Evolutionary conservation across 2,113 vertebrate species (phyloP).

Genomic region (Piprites chloris): DNA sequence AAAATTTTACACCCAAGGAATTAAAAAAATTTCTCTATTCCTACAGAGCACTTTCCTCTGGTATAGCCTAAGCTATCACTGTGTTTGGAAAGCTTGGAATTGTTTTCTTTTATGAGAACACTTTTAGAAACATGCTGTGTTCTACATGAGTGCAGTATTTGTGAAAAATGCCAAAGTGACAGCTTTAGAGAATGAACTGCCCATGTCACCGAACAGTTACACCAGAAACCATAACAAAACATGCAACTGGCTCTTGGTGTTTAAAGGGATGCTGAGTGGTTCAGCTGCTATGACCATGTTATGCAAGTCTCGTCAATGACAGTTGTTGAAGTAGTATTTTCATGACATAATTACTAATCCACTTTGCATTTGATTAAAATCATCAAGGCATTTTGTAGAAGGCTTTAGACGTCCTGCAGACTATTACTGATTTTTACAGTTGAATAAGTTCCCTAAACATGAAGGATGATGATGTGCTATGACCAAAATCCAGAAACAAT

Average conservation of each 20-base stretch:
- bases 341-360: neutral
- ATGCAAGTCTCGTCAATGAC: neutral
- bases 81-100: neutral
- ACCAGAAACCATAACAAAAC: neutral
- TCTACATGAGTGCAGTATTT: neutral
- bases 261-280: neutral
- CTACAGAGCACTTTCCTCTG: neutral
- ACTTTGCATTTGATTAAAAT: neutral
- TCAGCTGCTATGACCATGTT: neutral
- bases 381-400: neutral
- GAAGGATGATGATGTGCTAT: neutral
- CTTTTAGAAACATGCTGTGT: neutral
- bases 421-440: neutral
- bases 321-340: neutral
- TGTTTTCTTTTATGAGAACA: neutral
- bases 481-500: neutral
- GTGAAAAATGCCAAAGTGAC: neutral
- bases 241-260: neutral
- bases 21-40: neutral
- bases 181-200: slow-evolving; percentile 6
- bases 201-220: neutral
- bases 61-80: neutral
- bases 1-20: slow-evolving; percentile 4
- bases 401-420: neutral
- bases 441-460: neutral